Conservation (phyloP, 2,797 vertebrate species). For the Catharus ustulatus region DNA sequence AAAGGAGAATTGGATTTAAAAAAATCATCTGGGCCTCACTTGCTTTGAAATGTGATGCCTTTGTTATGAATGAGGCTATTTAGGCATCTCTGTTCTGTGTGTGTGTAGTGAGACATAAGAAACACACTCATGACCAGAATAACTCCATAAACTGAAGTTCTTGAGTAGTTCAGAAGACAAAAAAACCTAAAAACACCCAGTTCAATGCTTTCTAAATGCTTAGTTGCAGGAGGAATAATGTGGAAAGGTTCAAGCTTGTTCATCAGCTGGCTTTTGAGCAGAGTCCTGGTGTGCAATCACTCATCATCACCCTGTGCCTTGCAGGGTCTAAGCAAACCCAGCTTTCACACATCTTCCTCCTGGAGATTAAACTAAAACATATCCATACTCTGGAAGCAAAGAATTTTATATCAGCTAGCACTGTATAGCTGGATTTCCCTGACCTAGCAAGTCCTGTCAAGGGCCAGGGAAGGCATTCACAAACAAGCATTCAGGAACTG, state of each 20-base stretch:
- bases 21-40: constrained; percentile 1
- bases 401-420: neutral
- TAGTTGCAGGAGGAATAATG: neutral
- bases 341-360: neutral
- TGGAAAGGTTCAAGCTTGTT: neutral
- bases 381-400: neutral
- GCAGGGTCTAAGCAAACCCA: neutral
- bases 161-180: neutral
- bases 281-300: neutral
- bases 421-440: neutral
- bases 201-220: neutral
- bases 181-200: no score
- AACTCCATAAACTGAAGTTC: neutral
- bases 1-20: neutral
- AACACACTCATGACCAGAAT: neutral
- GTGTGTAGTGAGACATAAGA: neutral
- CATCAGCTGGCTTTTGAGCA: neutral
- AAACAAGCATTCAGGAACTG: neutral
- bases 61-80: constrained; percentile 28
- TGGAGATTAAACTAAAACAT: neutral
- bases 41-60: constrained; percentile 55
- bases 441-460: neutral
- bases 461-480: neutral
- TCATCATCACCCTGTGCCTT: neutral
- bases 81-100: neutral